Evolutionary conservation across 1,140 invertebrate species (phyloP).

Genomic region (Drosophila micromelanica): DNA sequence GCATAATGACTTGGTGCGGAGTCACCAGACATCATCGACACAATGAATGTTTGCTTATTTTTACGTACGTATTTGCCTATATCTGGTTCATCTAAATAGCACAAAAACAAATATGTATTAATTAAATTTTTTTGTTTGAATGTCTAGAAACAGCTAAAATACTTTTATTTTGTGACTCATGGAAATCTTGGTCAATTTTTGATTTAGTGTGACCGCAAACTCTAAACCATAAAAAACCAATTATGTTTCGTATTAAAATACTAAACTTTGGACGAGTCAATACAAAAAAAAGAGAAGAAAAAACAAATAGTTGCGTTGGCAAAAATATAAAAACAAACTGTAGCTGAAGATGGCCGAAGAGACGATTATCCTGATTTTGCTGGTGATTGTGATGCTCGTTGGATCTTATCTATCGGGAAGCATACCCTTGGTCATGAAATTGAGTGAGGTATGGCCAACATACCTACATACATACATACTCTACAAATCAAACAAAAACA

Average conservation of each 20-base stretch:
- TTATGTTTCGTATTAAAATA: not conserved
- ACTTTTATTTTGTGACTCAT: not conserved
- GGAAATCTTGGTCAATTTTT: not conserved
- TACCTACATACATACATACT: not conserved
- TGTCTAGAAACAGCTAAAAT: too few species aligned
- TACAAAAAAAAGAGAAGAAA: conserved; percentile 5
- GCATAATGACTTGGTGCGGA: not conserved
- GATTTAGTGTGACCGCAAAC: not conserved
- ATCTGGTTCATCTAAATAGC: too few species aligned
- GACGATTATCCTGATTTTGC: conserved; percentile 90
- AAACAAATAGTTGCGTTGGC: conserved; percentile 56
- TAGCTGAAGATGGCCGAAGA: conserved; percentile 86
- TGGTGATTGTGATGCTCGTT: conserved; percentile 96
- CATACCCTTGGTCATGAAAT: conserved; percentile 95
- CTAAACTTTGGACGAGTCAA: not conserved
- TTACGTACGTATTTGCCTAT: too few species aligned
- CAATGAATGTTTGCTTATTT: too few species aligned
- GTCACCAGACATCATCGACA: not conserved
- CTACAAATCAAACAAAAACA: too few species aligned
- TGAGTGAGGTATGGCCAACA: conserved; percentile 92
- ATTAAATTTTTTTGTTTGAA: too few species aligned
- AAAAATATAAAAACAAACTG: conserved; percentile 36
- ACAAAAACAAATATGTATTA: too few species aligned
- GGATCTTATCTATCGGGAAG: conserved; percentile 97
- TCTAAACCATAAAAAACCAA: not conserved